phyloP scores from a whole-genome alignment of 2,888 invertebrate genomes.

The Ptilodon capucinus region DNA sequence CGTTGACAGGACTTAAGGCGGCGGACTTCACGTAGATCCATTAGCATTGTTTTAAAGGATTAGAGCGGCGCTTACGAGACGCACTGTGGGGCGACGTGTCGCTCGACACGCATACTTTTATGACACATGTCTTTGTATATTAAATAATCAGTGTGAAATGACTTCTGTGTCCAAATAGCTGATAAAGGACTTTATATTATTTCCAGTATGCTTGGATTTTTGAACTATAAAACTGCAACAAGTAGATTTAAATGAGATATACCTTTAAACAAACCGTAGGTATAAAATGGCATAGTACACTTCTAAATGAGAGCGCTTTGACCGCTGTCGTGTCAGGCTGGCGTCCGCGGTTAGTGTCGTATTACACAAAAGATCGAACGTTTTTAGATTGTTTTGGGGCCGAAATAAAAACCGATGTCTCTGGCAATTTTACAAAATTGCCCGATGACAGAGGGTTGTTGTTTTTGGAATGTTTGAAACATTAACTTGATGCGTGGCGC shows the following conservation, averaged over 20 bases:
- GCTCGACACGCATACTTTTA: constrained; percentile 73
- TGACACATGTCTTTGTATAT: constrained; percentile 72
- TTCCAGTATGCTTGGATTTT: no score
- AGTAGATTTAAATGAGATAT: neutral
- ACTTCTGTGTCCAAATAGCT: constrained; percentile 65
- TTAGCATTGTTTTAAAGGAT: constrained; percentile 82
- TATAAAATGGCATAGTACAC: constrained; percentile 43
- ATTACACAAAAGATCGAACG: constrained; percentile 73
- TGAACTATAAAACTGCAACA: no score
- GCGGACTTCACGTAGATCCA: constrained; percentile 73
- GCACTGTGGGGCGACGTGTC: constrained; percentile 55
- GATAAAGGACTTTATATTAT: constrained; percentile 42
- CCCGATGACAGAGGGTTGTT: constrained; percentile 53
- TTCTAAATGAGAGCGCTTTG: constrained; percentile 50
- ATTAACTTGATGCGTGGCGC: constrained; percentile 22
- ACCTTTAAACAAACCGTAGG: constrained; percentile 3
- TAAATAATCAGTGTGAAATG: constrained; percentile 69
- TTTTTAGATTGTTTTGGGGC: constrained; percentile 67
- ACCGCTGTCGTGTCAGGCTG: constrained; percentile 52
- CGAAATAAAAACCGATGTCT: constrained; percentile 73
- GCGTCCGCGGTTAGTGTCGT: constrained; percentile 63
- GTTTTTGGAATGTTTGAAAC: constrained; percentile 21
- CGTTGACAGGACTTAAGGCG: constrained; percentile 75
- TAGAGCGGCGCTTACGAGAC: constrained; percentile 69
- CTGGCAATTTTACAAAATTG: constrained; percentile 71